Percentiles rank a stretch among this genome's conserved stretches.
phyloP scores from a whole-genome alignment of 2,113 vertebrate species.

The Ahaetulla prasina region DNA sequence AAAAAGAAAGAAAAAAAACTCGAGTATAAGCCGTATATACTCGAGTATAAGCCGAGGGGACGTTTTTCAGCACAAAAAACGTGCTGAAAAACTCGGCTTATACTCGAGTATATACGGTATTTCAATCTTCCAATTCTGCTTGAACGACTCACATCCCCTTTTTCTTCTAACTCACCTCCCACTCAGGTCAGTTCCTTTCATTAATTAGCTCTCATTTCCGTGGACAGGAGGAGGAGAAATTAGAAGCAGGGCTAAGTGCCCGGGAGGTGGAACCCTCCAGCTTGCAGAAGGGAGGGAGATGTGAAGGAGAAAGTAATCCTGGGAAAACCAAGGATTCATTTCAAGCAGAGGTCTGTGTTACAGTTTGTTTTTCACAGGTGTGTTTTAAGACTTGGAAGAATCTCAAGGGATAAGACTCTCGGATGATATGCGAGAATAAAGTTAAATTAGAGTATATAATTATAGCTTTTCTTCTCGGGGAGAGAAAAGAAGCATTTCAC shows the following conservation, averaged over 20 bases:
- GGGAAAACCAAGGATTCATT: background rate
- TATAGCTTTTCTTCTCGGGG: background rate
- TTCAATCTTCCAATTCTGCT: background rate
- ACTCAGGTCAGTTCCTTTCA: background rate
- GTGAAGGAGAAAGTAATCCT: no score
- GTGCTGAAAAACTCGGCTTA: no score
- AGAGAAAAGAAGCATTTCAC: background rate
- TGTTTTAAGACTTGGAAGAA: background rate
- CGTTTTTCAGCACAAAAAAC: no score
- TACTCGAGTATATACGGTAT: no score
- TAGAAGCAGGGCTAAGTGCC: background rate
- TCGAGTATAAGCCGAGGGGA: no score
- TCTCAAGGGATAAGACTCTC: background rate
- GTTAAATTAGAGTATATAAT: background rate
- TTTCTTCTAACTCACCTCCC: background rate
- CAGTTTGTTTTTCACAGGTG: background rate
- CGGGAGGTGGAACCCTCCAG: background rate
- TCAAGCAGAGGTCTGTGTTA: background rate
- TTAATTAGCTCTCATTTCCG: background rate
- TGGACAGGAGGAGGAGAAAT: background rate
- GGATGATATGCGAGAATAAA: background rate
- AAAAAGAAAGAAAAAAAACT: no score
- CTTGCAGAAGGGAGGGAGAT: background rate
- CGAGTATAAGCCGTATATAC: no score
- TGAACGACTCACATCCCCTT: background rate